These are phyloP conservation scores for Brachyhypopomus gauderio DNA, from an alignment of 2,113 vertebrate species.

Conservation along the genomic window DNA sequence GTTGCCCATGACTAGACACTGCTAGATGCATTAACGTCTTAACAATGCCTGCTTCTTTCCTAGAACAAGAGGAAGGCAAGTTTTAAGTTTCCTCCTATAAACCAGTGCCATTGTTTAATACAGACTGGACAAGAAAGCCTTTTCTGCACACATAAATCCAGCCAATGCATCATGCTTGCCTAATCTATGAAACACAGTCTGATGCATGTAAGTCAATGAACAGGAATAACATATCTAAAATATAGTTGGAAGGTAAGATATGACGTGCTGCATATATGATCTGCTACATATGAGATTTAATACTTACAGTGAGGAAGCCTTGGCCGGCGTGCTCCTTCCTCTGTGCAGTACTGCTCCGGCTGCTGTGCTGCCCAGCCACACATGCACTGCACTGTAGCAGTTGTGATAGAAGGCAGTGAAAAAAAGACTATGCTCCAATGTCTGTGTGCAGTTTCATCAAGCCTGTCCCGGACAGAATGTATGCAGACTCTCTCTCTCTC, in stretches of 20 bases:
- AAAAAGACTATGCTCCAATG: constrained; percentile 30
- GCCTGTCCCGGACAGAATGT: constrained; percentile 45
- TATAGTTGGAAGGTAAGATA: not conserved
- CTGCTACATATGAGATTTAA: not conserved
- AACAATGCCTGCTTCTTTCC: constrained; percentile 30
- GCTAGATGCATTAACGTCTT: constrained; percentile 26
- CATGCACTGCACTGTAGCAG: constrained; percentile 39
- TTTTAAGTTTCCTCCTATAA: constrained; percentile 17
- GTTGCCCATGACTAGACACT: constrained; percentile 48
- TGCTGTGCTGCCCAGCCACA: constrained; percentile 28
- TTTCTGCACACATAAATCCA: not conserved
- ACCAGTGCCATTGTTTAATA: not conserved
- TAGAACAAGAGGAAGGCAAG: constrained; percentile 28
- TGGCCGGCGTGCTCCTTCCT: not conserved
- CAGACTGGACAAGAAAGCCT: not conserved
- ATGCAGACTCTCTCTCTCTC: constrained; percentile 36
- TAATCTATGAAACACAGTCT: not conserved
- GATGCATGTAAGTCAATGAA: not conserved
- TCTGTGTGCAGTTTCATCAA: constrained; percentile 46
- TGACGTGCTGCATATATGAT: not conserved
- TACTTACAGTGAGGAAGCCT: constrained; percentile 33
- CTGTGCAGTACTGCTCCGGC: constrained; percentile 8
- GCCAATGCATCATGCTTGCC: not conserved
- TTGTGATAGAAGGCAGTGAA: constrained; percentile 30
- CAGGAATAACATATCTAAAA: not conserved